Evolutionary conservation across 2,797 vertebrate genomes (phyloP).

Genomic region (Enteromius fasciolatus): DNA sequence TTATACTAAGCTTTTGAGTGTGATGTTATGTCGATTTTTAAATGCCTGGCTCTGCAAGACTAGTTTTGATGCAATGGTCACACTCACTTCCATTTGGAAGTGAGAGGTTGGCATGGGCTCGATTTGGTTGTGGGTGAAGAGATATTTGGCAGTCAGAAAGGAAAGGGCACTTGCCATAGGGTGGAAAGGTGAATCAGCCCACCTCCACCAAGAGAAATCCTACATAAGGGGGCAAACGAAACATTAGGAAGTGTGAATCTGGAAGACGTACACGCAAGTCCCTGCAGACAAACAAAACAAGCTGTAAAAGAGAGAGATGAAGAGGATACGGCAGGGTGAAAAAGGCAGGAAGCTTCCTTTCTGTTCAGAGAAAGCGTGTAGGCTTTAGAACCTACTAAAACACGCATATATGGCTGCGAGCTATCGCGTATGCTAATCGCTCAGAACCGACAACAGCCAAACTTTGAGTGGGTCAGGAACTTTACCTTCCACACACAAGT

Average conservation of each 20-base stretch:
- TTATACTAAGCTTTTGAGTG: background rate
- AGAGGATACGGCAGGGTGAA: slow-evolving; percentile 32
- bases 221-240: slow-evolving; percentile 22
- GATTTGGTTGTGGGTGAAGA: slow-evolving; percentile 19
- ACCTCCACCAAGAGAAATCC: slow-evolving; percentile 27
- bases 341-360: slow-evolving; percentile 37
- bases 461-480: slow-evolving; percentile 58
- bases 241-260: slow-evolving; percentile 45
- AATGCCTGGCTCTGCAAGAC: background rate
- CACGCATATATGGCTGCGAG: slow-evolving; percentile 11
- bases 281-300: slow-evolving; percentile 42
- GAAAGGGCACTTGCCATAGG: slow-evolving; percentile 28
- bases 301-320: slow-evolving; percentile 34
- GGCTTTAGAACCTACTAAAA: slow-evolving; percentile 26
- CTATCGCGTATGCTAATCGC: slow-evolving; percentile 23
- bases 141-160: slow-evolving; percentile 26
- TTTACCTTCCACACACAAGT: slow-evolving; percentile 60
- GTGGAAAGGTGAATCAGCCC: slow-evolving; percentile 44
- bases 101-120: slow-evolving; percentile 17
- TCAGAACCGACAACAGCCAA: background rate
- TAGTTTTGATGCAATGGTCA: slow-evolving; percentile 5
- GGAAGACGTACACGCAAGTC: slow-evolving; percentile 17
- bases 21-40: background rate
- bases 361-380: slow-evolving; percentile 36
- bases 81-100: background rate